Evolutionary conservation across 2,113 vertebrate species (phyloP), one percentile per base, ranked within the genome.

Genomic region (Rhegmatorhina hoffmannsi): DNA sequence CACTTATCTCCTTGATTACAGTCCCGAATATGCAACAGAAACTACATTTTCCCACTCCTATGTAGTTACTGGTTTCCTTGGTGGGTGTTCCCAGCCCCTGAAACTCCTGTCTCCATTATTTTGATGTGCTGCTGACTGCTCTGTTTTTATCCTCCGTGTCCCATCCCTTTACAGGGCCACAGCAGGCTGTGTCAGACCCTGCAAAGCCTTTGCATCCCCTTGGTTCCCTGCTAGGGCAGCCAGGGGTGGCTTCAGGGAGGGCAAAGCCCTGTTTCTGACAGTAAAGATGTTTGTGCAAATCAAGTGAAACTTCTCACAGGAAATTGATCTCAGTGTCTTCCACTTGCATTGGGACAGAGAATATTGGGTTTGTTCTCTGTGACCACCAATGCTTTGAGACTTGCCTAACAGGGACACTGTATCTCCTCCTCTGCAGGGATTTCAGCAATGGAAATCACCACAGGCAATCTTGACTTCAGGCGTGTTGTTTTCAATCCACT

Each of bases 21-120:
- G 43, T 29, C 82, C 74, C 90, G 93, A 73, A 92, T 94, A 93
- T 93, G 92, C 85, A 94, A 90, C 3, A 95, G 85, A 96, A 96
- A 90, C 44, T 80, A 55, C 46, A 24, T 80, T 96, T 94, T 92
- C 72, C 46, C 85, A 90, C 79, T 92, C 84, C 66, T 83, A 20
- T 94, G 3, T 18, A 85, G 92, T 73, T 83, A 63, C 59, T 91
- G 88, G 59, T 81, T 83, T 90, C 28, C 43, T 83, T 19, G 72
- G 59, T 87, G 87, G n/a, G 34, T 52, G 70, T 85, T 95, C 76
- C 68, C 92, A 93, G 87, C 38, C 72, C 47, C 72, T 77, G 90
- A 89, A 94, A 90, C 68, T 94, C 63, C 81, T 53, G 29, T 64
- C 40, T 83, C 55, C 77, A 24, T 62, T 83, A 87, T 10, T 75